Base-by-base conservation (phyloP, 2,113 vertebrate genomes). In the Podarcis cretensis region DNA sequence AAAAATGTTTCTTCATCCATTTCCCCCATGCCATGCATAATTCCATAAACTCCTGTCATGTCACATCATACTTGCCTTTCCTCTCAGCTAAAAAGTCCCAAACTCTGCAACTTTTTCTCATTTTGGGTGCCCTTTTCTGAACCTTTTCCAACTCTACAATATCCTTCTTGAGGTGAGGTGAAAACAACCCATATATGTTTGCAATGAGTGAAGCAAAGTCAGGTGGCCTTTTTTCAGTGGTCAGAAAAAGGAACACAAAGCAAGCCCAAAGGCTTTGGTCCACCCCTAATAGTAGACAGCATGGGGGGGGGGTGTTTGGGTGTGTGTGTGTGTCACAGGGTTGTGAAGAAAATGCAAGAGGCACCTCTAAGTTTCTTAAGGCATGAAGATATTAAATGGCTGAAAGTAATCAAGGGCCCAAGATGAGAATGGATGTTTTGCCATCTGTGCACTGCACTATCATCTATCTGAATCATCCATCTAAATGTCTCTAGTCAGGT, bases 381-480 rank as follows among this genome's bases (percentile, higher is more conserved):
- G 63, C 14, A 66, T 71, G 79, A 93, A 91, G 90, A 84, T 84
- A 87, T 82, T 84, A 93, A 92, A 91, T 90, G 66, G 35, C 85
- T 94, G 91, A 90, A 93, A 93, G 65, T 92, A 93, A 94, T 90
- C 90, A 91, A 83, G 90, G 93, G 77, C 59, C 93, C 69, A 75
- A 91, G 92, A 96, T 94, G 94, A 95, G 91, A 87, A 91, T 90
- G 90, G 94, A 90, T 89, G 81, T 82, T 94, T 92, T 90, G 74
- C 91, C 90, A 93, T 94, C 93, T 94, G 92, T 91, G 81, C 81
- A 18, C 3, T 87, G 92, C 92, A 85, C 87, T 88, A 63, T 63
- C 59, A 20, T 63, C 59, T 63, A 63, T 63, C 14, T 63, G 18
- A 63, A 66, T 91, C 91, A 92, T 95, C 90, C 89, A 90, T 91